Evolutionary conservation across 2,888 invertebrate genomes (phyloP).

Genomic region (Cataglyphis albicans): DNA sequence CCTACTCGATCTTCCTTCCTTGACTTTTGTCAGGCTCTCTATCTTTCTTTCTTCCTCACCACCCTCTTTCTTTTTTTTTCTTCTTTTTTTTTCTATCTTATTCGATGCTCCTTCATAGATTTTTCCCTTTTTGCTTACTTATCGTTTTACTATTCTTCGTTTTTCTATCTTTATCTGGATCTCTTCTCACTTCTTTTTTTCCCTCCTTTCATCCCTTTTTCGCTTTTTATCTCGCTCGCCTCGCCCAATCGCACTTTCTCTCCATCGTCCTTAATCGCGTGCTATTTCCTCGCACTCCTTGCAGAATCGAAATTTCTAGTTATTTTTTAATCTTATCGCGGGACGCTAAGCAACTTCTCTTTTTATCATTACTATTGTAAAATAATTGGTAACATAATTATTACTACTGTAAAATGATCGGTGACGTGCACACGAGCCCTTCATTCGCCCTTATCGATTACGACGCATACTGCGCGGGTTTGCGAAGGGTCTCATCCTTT

Average conservation of each 20-base stretch:
- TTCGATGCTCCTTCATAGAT: background rate
- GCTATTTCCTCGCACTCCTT: conserved; percentile 4
- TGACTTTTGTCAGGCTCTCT: conserved; percentile 37
- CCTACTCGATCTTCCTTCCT: conserved; percentile 16
- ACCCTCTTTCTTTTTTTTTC: background rate
- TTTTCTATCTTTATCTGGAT: background rate
- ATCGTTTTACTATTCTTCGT: background rate
- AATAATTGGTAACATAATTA: conserved; percentile 50
- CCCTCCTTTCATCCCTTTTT: background rate
- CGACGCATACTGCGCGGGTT: conserved; percentile 74
- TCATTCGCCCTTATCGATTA: conserved; percentile 76
- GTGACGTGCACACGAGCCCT: conserved; percentile 66
- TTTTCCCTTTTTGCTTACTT: conserved; percentile 12
- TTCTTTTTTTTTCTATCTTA: background rate
- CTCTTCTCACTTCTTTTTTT: conserved; percentile 21
- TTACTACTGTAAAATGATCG: conserved; percentile 1
- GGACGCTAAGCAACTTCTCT: conserved; percentile 61
- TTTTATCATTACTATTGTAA: conserved; percentile 31
- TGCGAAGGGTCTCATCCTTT: conserved; percentile 56
- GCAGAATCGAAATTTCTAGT: conserved; percentile 57
- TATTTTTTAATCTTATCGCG: conserved; percentile 61
- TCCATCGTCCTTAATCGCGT: conserved; percentile 15
- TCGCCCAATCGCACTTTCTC: conserved; percentile 32
- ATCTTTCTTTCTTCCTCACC: conserved; percentile 6
- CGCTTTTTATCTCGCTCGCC: conserved; percentile 7